Evolutionary conservation across 2,888 invertebrate species (phyloP).

Genomic region (Temnothorax unifasciatus): DNA sequence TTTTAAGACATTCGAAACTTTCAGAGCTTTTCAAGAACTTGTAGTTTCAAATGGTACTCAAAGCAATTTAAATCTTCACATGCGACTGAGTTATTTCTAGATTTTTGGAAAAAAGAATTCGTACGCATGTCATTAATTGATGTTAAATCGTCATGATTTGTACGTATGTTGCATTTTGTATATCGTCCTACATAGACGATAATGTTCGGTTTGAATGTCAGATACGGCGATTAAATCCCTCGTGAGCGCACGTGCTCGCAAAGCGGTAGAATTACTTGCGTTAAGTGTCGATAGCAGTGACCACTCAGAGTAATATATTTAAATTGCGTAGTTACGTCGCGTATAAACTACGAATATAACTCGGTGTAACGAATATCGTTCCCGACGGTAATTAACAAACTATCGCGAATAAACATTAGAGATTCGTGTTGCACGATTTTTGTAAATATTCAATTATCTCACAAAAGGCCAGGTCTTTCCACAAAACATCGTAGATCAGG

Average conservation of each 20-base stretch:
- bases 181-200: background rate
- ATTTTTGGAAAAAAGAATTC: background rate
- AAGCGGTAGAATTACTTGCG: constrained; percentile 22
- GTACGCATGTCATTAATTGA: background rate
- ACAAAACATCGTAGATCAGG: background rate
- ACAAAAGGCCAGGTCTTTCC: background rate
- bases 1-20: background rate
- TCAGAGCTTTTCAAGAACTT: background rate
- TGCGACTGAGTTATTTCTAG: background rate
- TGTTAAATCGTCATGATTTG: background rate
- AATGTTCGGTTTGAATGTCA: constrained; percentile 6
- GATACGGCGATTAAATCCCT: constrained; percentile 11
- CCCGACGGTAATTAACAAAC: background rate
- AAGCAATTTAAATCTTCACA: background rate
- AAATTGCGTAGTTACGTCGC: constrained; percentile 21
- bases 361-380: background rate
- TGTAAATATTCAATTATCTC: constrained; percentile 14
- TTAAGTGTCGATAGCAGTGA: constrained; percentile 34
- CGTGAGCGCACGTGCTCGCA: background rate
- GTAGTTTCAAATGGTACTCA: background rate
- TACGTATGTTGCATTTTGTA: constrained; percentile 8
- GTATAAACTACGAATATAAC: constrained; percentile 33
- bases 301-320: constrained; percentile 42
- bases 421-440: constrained; percentile 4
- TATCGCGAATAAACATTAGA: background rate